phyloP scores from a whole-genome alignment of 2,797 vertebrate species.

The Typhlichthys eigenmanni region DNA sequence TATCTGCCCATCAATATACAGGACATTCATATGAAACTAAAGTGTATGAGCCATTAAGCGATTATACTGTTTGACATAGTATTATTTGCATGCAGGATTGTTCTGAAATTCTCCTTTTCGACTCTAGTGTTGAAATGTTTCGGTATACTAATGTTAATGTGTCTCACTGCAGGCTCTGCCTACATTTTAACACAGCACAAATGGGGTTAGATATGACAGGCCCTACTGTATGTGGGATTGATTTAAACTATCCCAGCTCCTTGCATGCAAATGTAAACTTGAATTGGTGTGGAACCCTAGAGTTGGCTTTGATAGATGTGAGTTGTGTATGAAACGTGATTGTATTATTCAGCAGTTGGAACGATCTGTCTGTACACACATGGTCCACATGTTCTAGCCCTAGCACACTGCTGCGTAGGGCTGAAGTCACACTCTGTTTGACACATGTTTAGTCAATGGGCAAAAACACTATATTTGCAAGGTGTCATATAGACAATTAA shows the following conservation, averaged over 20 bases:
- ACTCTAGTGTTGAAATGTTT: background rate
- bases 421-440: conserved; percentile 1
- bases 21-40: background rate
- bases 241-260: background rate
- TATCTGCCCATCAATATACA: too few species aligned
- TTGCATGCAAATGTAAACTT: background rate
- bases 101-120: background rate
- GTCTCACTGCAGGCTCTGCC: too few species aligned
- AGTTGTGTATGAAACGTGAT: background rate
- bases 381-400: background rate
- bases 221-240: too few species aligned
- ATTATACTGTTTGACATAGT: too few species aligned
- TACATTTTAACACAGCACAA: too few species aligned
- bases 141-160: too few species aligned
- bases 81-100: background rate
- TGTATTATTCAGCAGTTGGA: background rate
- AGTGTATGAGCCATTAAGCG: too few species aligned
- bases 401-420: background rate
- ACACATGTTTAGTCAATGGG: conserved; percentile 9
- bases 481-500: conserved; percentile 20
- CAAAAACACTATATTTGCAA: conserved; percentile 1
- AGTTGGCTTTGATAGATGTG: background rate
- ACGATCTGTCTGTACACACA: background rate
- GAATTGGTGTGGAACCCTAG: background rate
- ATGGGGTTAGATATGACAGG: too few species aligned